Percentiles rank a stretch among this genome's conserved stretches.
Conservation (phyloP, 2,113 vertebrate species). For the Pseudorectes ferrugineus region DNA sequence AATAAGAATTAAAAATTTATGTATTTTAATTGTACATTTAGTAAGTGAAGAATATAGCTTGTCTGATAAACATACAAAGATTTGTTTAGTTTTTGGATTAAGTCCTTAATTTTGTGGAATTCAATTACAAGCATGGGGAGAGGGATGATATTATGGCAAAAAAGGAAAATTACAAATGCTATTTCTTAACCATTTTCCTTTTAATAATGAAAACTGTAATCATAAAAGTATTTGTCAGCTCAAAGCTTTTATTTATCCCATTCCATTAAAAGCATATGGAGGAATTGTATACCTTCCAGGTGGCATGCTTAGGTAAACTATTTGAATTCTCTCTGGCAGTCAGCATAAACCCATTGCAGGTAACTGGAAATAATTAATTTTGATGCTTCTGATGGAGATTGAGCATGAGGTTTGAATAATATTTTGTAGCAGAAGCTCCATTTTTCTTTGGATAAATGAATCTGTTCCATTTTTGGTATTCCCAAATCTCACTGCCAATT, state of each 20-base stretch:
- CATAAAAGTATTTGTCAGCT: neutral
- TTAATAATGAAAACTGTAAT: neutral
- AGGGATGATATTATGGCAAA: neutral
- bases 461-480: neutral
- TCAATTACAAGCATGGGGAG: constrained; percentile 36
- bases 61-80: constrained; percentile 55
- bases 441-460: neutral
- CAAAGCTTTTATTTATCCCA: neutral
- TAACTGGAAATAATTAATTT: constrained; percentile 16
- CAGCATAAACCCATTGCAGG: neutral
- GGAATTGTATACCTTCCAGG: neutral
- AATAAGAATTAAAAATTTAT: constrained; percentile 63
- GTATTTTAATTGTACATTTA: constrained; percentile 67
- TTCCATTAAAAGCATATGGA: neutral
- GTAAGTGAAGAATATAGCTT: constrained; percentile 53
- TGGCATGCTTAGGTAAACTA: neutral
- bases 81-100: constrained; percentile 59
- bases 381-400: neutral
- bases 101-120: constrained; percentile 45
- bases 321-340: neutral
- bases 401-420: neutral
- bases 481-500: neutral
- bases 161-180: neutral
- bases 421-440: neutral
- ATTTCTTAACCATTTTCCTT: neutral